A percentile compares a stretch with the other conserved stretches of the same genome.
These are phyloP conservation scores for Antheraea mylitta DNA, from an alignment of 1,140 invertebrate genomes.

Conservation along the genomic window DNA sequence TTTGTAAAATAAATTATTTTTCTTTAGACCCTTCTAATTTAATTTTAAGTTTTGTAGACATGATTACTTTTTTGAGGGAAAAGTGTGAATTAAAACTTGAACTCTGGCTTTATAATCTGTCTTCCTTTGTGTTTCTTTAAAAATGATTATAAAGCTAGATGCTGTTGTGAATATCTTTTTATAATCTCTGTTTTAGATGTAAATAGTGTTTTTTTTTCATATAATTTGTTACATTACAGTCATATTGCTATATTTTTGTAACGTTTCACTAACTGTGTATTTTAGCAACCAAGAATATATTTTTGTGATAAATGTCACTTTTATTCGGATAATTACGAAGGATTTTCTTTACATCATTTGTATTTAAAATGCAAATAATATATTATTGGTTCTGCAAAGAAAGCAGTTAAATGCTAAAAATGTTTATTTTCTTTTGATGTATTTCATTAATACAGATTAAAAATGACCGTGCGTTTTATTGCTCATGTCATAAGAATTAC, in stretches of 20 bases:
- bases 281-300: background rate
- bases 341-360: too few relatives aligned
- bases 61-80: background rate
- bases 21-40: background rate
- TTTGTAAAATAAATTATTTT: background rate
- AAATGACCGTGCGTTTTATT: background rate
- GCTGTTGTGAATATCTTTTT: background rate
- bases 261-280: background rate
- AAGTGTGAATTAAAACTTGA: background rate
- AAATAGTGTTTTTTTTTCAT: background rate
- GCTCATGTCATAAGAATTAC: too few relatives aligned
- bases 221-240: background rate
- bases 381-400: too few relatives aligned
- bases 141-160: background rate
- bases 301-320: background rate
- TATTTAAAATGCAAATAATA: too few relatives aligned
- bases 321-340: too few relatives aligned
- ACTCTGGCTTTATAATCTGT: background rate
- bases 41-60: background rate
- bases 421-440: background rate
- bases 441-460: background rate
- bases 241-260: background rate
- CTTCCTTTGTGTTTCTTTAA: background rate
- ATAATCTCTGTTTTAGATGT: background rate
- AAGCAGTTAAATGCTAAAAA: too few relatives aligned